phyloP scores from a whole-genome alignment of 2,113 vertebrate species.

The Heptranchias perlo region DNA sequence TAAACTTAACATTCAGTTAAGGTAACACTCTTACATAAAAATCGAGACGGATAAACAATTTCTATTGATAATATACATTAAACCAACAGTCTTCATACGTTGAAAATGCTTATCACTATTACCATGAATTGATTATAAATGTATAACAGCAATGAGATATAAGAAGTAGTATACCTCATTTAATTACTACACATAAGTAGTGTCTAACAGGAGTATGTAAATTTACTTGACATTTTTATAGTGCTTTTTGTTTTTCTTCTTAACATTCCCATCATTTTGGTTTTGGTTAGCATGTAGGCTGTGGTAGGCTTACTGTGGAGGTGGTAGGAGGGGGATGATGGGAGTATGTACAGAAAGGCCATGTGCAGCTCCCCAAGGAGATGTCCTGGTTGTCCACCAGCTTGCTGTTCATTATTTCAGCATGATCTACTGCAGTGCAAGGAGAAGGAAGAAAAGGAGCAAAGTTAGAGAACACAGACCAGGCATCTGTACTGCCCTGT shows the following conservation, averaged over 20 bases:
- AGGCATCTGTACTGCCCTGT: background rate
- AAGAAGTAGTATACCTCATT: constrained; percentile 60
- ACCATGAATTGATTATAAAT: constrained; percentile 59
- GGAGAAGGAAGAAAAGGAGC: constrained; percentile 40
- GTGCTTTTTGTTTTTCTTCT: constrained; percentile 52
- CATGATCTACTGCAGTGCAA: constrained; percentile 65
- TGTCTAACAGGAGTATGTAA: constrained; percentile 56
- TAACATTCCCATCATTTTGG: constrained; percentile 60
- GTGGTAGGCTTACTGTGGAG: constrained; percentile 81
- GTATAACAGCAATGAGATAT: constrained; percentile 64
- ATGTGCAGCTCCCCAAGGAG: constrained; percentile 71
- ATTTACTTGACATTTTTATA: constrained; percentile 52
- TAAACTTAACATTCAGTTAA: constrained; percentile 62
- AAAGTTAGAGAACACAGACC: constrained; percentile 42
- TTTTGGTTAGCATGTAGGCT: constrained; percentile 79
- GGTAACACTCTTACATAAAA: constrained; percentile 41
- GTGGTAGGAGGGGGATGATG: constrained; percentile 69
- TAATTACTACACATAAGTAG: constrained; percentile 29
- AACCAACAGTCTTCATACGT: constrained; percentile 55
- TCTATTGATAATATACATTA: constrained; percentile 66
- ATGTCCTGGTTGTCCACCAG: constrained; percentile 73
- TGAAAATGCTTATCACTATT: constrained; percentile 54
- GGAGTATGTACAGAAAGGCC: constrained; percentile 71
- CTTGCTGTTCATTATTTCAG: constrained; percentile 79
- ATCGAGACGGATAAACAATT: constrained; percentile 50